Base-by-base conservation (phyloP, 2,113 vertebrate species). In the Cynoglossus semilaevis region DNA sequence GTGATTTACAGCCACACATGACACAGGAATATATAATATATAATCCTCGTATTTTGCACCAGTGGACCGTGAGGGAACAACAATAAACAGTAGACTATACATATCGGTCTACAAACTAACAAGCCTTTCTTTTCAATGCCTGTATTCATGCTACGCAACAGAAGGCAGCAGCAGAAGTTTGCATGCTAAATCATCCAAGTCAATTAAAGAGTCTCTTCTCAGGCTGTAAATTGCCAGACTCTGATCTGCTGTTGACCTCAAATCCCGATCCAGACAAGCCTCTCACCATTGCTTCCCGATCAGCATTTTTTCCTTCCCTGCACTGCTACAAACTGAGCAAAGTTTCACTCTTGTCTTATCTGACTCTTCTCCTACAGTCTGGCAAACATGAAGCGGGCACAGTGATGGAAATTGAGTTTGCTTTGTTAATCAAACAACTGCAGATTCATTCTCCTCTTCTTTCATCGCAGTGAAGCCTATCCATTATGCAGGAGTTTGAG, bases 161-260 rank as follows among this genome's bases (percentile, higher is more conserved):
- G 64, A 65, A 80, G 66, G 63, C 70, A 73, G 71, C 57, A 46
- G n/a, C n/a, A n/a, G n/a, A n/a, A n/a, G 74, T 72, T 76, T 80
- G 76, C 76, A 82, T 78, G 79, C 69, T 78, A 70, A 78, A 72
- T 76, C 76, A 72, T 82, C 56, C 79, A 42, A 80, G 77, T 79
- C 72, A 73, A 82, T 86, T 82, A 82, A 75, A 84, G 47, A 58
- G 55, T 76, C 70, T 63, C 74, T 69, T 82, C 51, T 78, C 68
- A 49, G 67, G 79, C 75, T 63, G 65, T 79, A 77, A 77, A 80
- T 76, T 80, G 70, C 67, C 70, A 66, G 67, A 74, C 72, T 81
- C 57, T 77, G 70, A 83, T 82, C 70, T 68, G 61, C 57, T 44
- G 40, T 54, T 80, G 75, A 84, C 79, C 84, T 81, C 76, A 75